Evolutionary conservation across 2,797 vertebrate genomes (phyloP).

Genomic region (Poeciliopsis turneri): DNA sequence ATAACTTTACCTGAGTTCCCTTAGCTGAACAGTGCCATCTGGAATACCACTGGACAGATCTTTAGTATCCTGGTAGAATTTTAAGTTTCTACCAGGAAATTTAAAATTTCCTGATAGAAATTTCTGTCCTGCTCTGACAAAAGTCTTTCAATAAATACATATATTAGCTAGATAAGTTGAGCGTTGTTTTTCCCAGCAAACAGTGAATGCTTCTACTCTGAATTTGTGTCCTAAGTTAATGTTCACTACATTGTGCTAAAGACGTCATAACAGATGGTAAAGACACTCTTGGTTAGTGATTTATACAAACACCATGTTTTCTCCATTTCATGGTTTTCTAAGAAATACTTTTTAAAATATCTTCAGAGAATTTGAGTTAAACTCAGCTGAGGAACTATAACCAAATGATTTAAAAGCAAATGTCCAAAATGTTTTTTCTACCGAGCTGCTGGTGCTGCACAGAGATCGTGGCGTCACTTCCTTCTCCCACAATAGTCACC

Average conservation of each 20-base stretch:
- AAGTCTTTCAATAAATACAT: background rate
- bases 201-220: background rate
- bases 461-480: slow-evolving; percentile 58
- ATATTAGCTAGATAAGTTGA: background rate
- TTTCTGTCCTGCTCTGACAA: background rate
- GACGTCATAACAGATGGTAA: background rate
- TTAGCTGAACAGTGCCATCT: background rate
- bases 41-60: background rate
- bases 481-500: slow-evolving; percentile 73
- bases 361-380: background rate
- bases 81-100: background rate
- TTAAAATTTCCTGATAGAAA: background rate
- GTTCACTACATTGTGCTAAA: background rate
- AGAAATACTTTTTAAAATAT: background rate
- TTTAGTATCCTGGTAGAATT: background rate
- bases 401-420: slow-evolving; percentile 22
- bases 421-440: slow-evolving; percentile 34
- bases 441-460: slow-evolving; percentile 77
- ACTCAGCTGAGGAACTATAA: slow-evolving; percentile 2
- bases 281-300: background rate
- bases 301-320: slow-evolving; percentile 13
- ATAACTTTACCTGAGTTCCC: background rate
- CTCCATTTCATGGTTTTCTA: slow-evolving; percentile 6
- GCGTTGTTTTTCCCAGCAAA: background rate
- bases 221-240: background rate